Evolutionary conservation across 2,888 invertebrate species (phyloP), one percentile per base, ranked within the genome.

Genomic region (Leptopilina myrica): DNA sequence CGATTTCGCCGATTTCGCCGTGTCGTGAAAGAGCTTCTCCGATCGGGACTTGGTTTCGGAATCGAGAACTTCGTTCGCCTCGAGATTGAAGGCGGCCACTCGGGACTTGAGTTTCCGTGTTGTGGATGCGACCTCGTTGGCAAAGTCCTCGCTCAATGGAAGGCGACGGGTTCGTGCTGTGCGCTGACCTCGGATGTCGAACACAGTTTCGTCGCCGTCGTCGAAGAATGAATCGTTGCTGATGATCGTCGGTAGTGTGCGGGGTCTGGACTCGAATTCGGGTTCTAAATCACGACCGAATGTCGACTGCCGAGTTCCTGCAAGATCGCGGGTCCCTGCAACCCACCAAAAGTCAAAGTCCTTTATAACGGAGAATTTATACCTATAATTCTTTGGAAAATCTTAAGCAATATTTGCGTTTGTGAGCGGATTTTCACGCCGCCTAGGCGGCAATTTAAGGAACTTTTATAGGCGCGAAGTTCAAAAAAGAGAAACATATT

Each of bases 41-140:
- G 78, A 15, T 88, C 88, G 40, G 84, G 80, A 67, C 26, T 65
- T 43, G 46, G 69, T 84, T 78, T 83, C 87, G n/a, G 87, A 77
- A 5, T 95, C 95, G 5, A 95, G 94, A 78, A 93, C 93, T 87
- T 95, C 95, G 26, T 95, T 92, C 69, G 95, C 93, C 91, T 95
- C 95, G 84, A 95, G 94, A 5, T 95, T 93, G 85, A 95, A 92
- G 67, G 93, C 92, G 14, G 95, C 93, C 49, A 94, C 89, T 90
- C 93, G 81, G 90, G 92, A 86, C 81, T 91, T 91, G 84, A 92
- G 92, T 86, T 93, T 93, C 88, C 91, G 93, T 86, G 92, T 92
- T 88, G 92, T 90, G n/a, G 91, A 86, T 15, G 89, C 85, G 26
- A 94, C 90, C 77, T 93, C 93, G 83, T 91, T 92, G 77, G 93